phyloP scores from a whole-genome alignment of 1,140 invertebrate genomes.

The Camponotus floridanus region DNA sequence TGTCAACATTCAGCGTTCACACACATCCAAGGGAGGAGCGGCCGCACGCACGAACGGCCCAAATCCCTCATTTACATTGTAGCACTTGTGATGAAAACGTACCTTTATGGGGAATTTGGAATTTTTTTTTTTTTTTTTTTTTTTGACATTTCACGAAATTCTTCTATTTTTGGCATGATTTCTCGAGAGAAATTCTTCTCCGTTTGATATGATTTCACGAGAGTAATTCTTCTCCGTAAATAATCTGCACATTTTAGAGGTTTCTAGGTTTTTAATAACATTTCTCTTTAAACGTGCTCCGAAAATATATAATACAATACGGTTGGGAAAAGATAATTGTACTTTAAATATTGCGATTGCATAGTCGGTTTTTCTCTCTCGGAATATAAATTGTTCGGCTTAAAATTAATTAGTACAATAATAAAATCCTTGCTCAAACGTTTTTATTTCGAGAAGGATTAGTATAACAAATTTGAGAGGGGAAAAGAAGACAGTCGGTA shows the following conservation, averaged over 20 bases:
- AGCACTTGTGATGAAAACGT: neutral
- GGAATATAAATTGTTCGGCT: neutral
- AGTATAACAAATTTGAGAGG: slow-evolving; percentile 60
- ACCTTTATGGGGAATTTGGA: neutral
- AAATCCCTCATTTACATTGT: slow-evolving; percentile 43
- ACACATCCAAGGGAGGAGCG: slow-evolving; percentile 72
- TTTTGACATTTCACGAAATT: neutral
- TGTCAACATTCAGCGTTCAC: slow-evolving; percentile 87
- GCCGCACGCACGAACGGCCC: slow-evolving; percentile 24
- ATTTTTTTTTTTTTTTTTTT: neutral
- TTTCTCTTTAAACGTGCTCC: no score
- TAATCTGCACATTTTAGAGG: no score
- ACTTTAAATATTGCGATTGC: no score
- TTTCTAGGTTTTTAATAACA: no score
- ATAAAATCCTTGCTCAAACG: slow-evolving; percentile 27
- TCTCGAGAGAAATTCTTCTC: no score
- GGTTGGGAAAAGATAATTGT: no score
- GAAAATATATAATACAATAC: no score
- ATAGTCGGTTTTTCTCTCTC: no score
- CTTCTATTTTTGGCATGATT: no score
- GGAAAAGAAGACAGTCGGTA: neutral
- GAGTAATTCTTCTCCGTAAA: no score
- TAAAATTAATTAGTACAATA: slow-evolving; percentile 9
- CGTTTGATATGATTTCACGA: no score
- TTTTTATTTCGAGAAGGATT: slow-evolving; percentile 59